A percentile compares a stretch with the other conserved stretches of the same genome.
Evolutionary conservation across 1,140 invertebrate species (phyloP).

Genomic region (Drosophila willistoni): DNA sequence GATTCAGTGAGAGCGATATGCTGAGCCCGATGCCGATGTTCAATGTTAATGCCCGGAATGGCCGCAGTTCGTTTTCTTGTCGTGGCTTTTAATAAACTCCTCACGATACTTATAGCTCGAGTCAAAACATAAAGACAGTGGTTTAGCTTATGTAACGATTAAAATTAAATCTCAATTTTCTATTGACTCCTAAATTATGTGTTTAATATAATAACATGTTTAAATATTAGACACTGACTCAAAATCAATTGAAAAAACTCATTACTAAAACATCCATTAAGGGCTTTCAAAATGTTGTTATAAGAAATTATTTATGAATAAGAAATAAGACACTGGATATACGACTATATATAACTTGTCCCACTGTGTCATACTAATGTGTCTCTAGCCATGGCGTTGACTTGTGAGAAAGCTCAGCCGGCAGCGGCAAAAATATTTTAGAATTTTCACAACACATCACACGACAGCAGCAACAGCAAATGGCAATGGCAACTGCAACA

Average conservation of each 20-base stretch:
- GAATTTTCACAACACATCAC: constrained; percentile 77
- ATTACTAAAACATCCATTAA: no score
- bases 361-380: constrained; percentile 58
- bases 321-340: no score
- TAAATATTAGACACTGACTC: no score
- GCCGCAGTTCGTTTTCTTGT: constrained; percentile 30
- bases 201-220: no score
- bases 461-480: constrained; percentile 46
- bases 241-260: no score
- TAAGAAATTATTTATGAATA: no score
- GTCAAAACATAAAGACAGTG: constrained; percentile 31
- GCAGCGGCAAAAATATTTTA: constrained; percentile 67
- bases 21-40: constrained; percentile 23
- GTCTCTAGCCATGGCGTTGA: constrained; percentile 71
- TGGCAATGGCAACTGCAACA: constrained; percentile 25
- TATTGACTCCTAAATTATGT: no score
- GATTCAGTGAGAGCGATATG: constrained; percentile 45
- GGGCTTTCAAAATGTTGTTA: no score
- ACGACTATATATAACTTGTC: no score
- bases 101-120: constrained; percentile 52
- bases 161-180: not conserved
- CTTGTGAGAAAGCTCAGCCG: constrained; percentile 67
- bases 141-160: not conserved
- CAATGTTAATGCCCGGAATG: constrained; percentile 19
- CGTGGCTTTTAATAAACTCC: constrained; percentile 76